phyloP scores from a whole-genome alignment of 2,797 vertebrate genomes.

The Gambelia wislizenii region DNA sequence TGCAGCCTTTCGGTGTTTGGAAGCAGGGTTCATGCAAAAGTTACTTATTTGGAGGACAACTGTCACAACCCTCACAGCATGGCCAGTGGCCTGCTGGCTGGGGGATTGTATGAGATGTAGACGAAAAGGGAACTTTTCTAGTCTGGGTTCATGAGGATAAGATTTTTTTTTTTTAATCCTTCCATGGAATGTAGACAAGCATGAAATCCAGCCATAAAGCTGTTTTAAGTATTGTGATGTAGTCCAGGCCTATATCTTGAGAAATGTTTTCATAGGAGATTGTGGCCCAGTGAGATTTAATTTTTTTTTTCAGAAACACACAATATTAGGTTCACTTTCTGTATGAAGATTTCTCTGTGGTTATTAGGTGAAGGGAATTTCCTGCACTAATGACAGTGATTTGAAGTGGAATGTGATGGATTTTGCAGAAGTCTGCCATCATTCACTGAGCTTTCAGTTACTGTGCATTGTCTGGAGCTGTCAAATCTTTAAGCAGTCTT shows the following conservation, averaged over 20 bases:
- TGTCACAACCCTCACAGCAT: not conserved
- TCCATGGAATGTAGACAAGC: not conserved
- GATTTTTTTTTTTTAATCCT: not conserved
- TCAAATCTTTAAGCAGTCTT: constrained; percentile 31
- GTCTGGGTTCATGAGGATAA: not conserved
- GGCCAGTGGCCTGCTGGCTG: not conserved
- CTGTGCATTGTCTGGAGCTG: constrained; percentile 6
- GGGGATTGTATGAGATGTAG: not conserved
- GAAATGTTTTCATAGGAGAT: not conserved
- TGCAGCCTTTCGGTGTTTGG: too few relatives aligned
- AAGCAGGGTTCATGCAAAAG: too few relatives aligned
- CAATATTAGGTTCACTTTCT: constrained; percentile 12
- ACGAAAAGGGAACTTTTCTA: not conserved
- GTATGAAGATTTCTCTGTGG: constrained; percentile 2
- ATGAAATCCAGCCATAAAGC: not conserved
- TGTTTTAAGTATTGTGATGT: not conserved
- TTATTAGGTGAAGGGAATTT: constrained; percentile 27
- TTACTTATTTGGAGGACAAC: not conserved
- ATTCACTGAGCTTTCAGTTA: not conserved
- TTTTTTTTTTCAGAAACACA: not conserved
- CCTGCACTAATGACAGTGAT: not conserved
- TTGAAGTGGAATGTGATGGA: constrained; percentile 14
- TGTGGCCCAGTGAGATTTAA: not conserved
- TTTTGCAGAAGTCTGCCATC: constrained; percentile 14
- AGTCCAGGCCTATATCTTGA: not conserved